These are phyloP conservation scores for Ceratina japonica DNA, from an alignment of 1,140 invertebrate species.

Conservation along the genomic window DNA sequence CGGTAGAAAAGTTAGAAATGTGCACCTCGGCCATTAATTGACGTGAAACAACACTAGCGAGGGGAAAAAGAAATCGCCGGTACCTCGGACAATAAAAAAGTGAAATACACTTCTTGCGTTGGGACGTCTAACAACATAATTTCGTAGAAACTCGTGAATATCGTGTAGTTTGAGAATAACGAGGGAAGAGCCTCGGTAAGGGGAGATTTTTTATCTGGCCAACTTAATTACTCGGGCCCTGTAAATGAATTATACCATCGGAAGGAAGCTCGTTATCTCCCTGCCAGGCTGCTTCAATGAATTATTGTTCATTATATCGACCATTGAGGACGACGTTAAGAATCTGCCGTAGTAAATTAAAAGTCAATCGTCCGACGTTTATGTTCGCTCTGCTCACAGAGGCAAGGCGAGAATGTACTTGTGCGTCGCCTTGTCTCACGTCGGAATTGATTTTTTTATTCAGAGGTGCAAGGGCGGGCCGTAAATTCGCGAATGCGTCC, in stretches of 20 bases:
- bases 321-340: too few relatives aligned
- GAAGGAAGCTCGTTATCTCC: constrained; percentile 20
- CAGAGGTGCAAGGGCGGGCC: too few relatives aligned
- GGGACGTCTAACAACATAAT: constrained; percentile 26
- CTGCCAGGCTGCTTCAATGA: constrained; percentile 3
- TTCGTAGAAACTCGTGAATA: not conserved
- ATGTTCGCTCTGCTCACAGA: too few relatives aligned
- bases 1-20: constrained; percentile 30
- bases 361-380: too few relatives aligned
- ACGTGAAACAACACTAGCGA: not conserved
- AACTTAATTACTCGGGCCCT: constrained; percentile 13
- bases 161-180: constrained; percentile 10
- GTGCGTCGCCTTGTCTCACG: too few relatives aligned
- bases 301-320: constrained; percentile 11
- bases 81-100: constrained; percentile 43
- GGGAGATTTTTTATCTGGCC: constrained; percentile 1
- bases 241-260: constrained; percentile 18
- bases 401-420: too few relatives aligned
- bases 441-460: too few relatives aligned
- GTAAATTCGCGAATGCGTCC: too few relatives aligned
- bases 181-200: not conserved
- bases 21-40: constrained; percentile 32
- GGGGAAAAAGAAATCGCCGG: constrained; percentile 19
- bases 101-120: constrained; percentile 55
- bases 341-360: too few relatives aligned